Evolutionary conservation across 1,140 invertebrate species (phyloP).

Genomic region (Hermatobates lingyangjiaoensis): DNA sequence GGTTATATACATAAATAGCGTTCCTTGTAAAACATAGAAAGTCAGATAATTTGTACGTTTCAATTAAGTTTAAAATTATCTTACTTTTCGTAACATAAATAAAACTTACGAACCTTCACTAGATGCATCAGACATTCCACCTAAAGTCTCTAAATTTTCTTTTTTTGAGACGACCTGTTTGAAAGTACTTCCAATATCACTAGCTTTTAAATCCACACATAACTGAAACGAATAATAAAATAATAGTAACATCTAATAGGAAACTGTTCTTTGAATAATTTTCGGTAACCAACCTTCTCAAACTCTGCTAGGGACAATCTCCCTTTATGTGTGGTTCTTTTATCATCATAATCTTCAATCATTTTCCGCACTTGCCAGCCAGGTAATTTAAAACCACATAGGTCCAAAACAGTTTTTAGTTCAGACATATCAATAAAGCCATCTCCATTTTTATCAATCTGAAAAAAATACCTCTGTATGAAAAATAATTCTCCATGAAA

Average conservation of each 20-base stretch:
- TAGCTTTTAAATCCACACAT: constrained; percentile 70
- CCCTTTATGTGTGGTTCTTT: constrained; percentile 47
- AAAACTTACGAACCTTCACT: constrained; percentile 53
- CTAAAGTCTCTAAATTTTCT: constrained; percentile 78
- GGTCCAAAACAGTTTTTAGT: constrained; percentile 71
- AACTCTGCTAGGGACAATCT: constrained; percentile 72
- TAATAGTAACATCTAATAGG: neutral
- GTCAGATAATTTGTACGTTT: too few species aligned
- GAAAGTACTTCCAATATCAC: constrained; percentile 76
- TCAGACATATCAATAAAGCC: constrained; percentile 79
- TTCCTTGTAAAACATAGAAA: too few species aligned
- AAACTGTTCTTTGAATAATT: neutral
- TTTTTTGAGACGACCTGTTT: constrained; percentile 84
- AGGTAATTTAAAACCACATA: constrained; percentile 81
- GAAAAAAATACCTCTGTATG: too few species aligned
- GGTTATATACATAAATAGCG: too few species aligned
- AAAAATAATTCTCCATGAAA: too few species aligned
- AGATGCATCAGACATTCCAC: constrained; percentile 86
- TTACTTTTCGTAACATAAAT: too few species aligned
- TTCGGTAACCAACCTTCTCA: constrained; percentile 32
- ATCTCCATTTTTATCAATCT: constrained; percentile 83
- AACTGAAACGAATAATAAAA: constrained; percentile 32
- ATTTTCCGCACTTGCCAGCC: constrained; percentile 81
- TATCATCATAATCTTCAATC: constrained; percentile 68
- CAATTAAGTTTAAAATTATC: too few species aligned